Conservation (phyloP, 2,888 invertebrate species). For the Chloromyia formosa region DNA sequence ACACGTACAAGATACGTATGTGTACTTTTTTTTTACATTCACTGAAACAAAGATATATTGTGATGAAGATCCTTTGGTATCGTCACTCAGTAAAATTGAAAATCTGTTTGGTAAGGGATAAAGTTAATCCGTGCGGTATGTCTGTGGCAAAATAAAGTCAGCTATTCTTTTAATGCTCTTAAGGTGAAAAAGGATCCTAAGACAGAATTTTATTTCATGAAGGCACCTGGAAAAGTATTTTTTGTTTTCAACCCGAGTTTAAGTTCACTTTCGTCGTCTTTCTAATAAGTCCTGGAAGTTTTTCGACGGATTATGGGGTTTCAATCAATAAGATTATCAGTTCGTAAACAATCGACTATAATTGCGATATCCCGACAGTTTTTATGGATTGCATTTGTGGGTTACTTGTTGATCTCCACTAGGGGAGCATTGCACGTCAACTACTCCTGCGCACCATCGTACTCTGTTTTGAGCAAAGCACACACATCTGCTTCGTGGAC, state of each 20-base stretch:
- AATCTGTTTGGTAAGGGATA: constrained; percentile 18
- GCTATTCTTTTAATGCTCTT: constrained; percentile 28
- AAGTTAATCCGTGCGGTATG: constrained; percentile 1
- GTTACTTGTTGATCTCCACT: too few relatives aligned
- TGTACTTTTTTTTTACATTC: not conserved
- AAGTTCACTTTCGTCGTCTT: not conserved
- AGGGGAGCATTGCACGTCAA: too few relatives aligned
- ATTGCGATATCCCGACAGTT: too few relatives aligned
- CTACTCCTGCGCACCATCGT: too few relatives aligned
- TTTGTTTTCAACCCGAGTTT: constrained; percentile 13
- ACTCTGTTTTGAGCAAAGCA: too few relatives aligned
- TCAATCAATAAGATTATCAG: constrained; percentile 18
- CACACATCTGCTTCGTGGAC: too few relatives aligned
- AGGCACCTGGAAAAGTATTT: constrained; percentile 33
- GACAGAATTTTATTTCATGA: constrained; percentile 3
- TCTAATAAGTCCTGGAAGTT: not conserved
- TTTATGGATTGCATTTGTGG: too few relatives aligned
- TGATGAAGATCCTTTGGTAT: too few relatives aligned
- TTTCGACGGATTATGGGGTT: constrained; percentile 28
- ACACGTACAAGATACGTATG: not conserved
- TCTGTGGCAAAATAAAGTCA: not conserved
- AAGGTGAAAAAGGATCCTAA: not conserved
- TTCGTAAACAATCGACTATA: not conserved
- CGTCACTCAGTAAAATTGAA: not conserved
- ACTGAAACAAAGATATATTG: not conserved